Conservation (phyloP, 2,888 invertebrate species). For the Orchesellides sinensis region DNA sequence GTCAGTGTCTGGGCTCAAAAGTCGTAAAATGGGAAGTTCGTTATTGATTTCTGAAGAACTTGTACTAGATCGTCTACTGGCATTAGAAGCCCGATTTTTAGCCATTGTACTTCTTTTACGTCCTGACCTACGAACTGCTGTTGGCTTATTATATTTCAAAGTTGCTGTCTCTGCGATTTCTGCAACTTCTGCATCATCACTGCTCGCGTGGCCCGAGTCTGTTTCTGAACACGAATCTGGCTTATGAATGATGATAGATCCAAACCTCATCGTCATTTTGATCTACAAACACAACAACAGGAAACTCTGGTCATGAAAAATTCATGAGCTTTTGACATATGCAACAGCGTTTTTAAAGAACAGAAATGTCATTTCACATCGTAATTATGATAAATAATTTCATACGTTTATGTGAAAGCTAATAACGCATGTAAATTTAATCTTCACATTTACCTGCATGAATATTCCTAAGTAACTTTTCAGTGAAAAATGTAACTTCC, state of each 20-base stretch:
- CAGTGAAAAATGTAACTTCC: too few species aligned
- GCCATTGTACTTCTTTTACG: constrained; percentile 10
- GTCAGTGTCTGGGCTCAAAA: constrained; percentile 18
- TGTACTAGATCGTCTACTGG: constrained; percentile 13
- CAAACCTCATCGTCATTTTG: constrained; percentile 55
- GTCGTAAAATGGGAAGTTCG: constrained; percentile 38
- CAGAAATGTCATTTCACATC: too few species aligned
- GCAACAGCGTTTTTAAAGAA: too few species aligned
- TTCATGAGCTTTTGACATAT: constrained; percentile 19
- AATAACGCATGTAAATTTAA: too few species aligned
- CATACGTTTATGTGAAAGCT: too few species aligned
- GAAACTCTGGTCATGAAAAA: not conserved
- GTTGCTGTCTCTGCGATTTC: constrained; percentile 43
- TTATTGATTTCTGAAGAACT: constrained; percentile 6
- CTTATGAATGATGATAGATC: constrained; percentile 52
- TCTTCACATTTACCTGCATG: too few species aligned
- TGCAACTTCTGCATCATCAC: constrained; percentile 44
- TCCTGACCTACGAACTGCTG: constrained; percentile 5
- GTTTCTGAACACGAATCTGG: constrained; percentile 31
- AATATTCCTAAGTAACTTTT: too few species aligned
- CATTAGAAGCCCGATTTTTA: not conserved
- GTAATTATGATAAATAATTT: too few species aligned
- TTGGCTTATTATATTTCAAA: constrained; percentile 1
- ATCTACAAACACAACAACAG: constrained; percentile 1
- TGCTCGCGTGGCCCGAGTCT: constrained; percentile 20